Evolutionary conservation across 2,113 vertebrate genomes (phyloP).

Genomic region (Misgurnus anguillicaudatus): DNA sequence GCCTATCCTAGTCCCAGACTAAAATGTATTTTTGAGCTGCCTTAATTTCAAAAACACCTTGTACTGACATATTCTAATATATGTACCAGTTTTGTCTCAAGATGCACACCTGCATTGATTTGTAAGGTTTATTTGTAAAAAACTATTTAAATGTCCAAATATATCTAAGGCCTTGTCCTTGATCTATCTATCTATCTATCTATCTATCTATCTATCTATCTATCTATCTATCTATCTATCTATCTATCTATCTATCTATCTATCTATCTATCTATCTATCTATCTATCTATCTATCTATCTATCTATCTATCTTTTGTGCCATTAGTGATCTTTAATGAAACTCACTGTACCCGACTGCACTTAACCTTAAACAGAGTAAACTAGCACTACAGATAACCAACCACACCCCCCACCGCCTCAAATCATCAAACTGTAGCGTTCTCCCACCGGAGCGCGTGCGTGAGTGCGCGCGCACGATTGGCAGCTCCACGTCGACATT

Average conservation of each 20-base stretch:
- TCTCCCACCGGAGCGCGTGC: constrained; percentile 69
- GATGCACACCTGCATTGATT: too few relatives aligned
- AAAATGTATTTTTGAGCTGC: too few relatives aligned
- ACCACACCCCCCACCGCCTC: not conserved
- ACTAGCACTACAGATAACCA: not conserved
- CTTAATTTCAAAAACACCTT: too few relatives aligned
- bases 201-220: constrained; percentile 60
- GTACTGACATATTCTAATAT: too few relatives aligned
- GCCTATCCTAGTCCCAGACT: too few relatives aligned
- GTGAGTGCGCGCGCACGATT: constrained; percentile 80
- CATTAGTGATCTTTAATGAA: too few relatives aligned
- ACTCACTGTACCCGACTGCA: too few relatives aligned
- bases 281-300: constrained; percentile 5
- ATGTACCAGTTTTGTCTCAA: too few relatives aligned
- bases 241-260: not conserved
- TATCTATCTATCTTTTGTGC: constrained; percentile 10
- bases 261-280: constrained; percentile 3
- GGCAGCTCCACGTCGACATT: constrained; percentile 88
- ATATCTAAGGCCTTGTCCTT: not conserved
- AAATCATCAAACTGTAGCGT: not conserved
- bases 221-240: constrained; percentile 8
- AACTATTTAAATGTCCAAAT: too few relatives aligned
- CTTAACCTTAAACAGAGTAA: too few relatives aligned
- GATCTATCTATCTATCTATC: constrained; percentile 11
- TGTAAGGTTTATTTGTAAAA: too few relatives aligned